These are phyloP conservation scores for Hedychridium roseum DNA, from an alignment of 2,888 invertebrate species.

Conservation along the genomic window DNA sequence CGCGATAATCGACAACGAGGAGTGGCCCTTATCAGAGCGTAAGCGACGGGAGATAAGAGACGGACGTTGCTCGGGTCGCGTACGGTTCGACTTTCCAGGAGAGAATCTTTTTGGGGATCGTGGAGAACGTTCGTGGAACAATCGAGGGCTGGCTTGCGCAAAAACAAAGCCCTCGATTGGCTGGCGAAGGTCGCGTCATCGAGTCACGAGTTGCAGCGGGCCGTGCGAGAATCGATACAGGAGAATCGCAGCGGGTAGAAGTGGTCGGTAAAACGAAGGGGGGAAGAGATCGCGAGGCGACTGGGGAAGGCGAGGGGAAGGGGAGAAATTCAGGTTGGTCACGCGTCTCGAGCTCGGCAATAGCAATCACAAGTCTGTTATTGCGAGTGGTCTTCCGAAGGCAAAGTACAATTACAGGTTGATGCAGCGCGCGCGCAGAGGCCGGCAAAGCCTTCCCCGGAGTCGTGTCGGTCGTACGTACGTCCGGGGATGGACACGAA, in stretches of 20 bases:
- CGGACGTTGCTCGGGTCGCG: conserved; percentile 4
- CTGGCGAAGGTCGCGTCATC: conserved; percentile 21
- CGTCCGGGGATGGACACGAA: too few relatives aligned
- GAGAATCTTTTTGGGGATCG: too few relatives aligned
- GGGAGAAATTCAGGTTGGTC: conserved; percentile 23
- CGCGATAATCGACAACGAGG: conserved; percentile 30
- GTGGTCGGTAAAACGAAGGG: conserved; percentile 5
- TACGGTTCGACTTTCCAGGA: background rate
- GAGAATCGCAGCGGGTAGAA: conserved; percentile 6
- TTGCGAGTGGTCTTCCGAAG: conserved; percentile 24
- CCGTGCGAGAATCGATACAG: conserved; percentile 22
- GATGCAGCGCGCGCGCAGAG: conserved; percentile 4
- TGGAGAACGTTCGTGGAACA: too few relatives aligned
- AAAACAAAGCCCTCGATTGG: conserved; percentile 26
- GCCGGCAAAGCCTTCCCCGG: conserved; percentile 1
- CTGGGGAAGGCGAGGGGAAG: background rate
- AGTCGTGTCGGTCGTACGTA: too few relatives aligned
- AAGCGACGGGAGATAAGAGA: conserved; percentile 28
- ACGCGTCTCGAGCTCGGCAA: conserved; percentile 26
- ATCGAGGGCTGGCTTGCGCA: background rate
- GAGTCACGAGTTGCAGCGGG: conserved; percentile 22
- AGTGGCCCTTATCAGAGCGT: conserved; percentile 30
- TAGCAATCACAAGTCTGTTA: conserved; percentile 29
- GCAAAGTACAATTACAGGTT: conserved; percentile 32
- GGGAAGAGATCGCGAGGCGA: conserved; percentile 3